phyloP scores from a whole-genome alignment of 2,888 invertebrate species.

The Dolichopus griseipennis region DNA sequence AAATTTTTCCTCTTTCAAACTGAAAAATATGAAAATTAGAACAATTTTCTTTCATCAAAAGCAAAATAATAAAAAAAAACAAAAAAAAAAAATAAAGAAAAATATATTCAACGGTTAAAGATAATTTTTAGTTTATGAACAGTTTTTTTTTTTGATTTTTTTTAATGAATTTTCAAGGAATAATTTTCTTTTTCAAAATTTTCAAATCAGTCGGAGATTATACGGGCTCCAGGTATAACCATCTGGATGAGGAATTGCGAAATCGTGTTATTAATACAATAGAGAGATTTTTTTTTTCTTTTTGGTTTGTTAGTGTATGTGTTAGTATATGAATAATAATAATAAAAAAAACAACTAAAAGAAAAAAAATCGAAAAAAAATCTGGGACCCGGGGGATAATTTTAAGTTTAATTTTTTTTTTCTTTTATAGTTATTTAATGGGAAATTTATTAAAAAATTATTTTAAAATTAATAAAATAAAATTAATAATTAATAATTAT shows the following conservation, averaged over 20 bases:
- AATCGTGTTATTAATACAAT: background rate
- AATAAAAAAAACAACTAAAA: no score
- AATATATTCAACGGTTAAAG: background rate
- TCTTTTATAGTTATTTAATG: background rate
- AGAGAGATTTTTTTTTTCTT: no score
- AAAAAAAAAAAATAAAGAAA: no score
- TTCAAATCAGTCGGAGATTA: constrained; percentile 5
- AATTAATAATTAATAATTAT: background rate
- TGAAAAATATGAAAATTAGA: no score
- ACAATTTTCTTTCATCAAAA: no score
- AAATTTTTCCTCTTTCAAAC: no score
- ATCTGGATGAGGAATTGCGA: constrained; percentile 1
- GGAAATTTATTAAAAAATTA: background rate
- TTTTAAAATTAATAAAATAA: background rate
- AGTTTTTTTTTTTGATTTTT: no score
- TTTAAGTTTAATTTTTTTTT: background rate
- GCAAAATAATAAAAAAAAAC: no score
- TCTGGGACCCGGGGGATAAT: background rate
- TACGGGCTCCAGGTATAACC: constrained; percentile 12
- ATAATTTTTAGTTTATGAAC: background rate
- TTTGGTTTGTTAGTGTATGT: no score
- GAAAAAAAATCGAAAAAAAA: background rate
- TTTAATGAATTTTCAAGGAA: background rate
- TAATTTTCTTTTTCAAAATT: background rate
- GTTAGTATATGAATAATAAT: no score